Evolutionary conservation across 2,888 invertebrate species (phyloP), one percentile per base, ranked within the genome.

Genomic region (Melinaea marsaeus): DNA sequence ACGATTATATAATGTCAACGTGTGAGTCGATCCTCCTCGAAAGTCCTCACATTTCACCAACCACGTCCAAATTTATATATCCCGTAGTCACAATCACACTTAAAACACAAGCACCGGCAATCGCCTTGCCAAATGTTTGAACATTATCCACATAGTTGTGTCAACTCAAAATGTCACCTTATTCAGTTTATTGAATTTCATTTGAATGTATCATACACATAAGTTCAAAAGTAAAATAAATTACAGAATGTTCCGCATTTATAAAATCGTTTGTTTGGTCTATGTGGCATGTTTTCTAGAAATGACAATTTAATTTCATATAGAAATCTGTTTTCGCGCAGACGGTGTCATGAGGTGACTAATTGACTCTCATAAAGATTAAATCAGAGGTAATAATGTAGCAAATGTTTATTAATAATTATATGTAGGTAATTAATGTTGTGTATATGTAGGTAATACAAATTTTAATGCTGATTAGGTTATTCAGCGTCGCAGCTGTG

Each of bases 101-200:
- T 46, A 2, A 9, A 46, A 46, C 4, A 22, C 2, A 0, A 22
- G 22, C 22, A 22, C 22, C 22, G 1, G 22, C 22, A 22, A 1
- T 22, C 5, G 48, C 48, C 13, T n/a, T 4, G 48, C 48, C 48
- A 48, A 48, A 48, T 48, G 48, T 48, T 48, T 48, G 48, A 48
- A 48, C 48, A 48, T 13, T 22, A 48, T 22, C n/a, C 48, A 48
- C 48, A 48, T 48, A 13, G 48, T 48, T 22, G n/a, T 22, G 7
- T 32, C 51, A 32, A 51, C 51, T 9, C 51, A 9, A 32, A 32
- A 51, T 51, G 32, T 51, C 51, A 51, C 51, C 32, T 5, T 51
- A 22, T 51, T 51, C 7, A 22, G 9, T 32, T 51, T 51, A 51
- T 9, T 51, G 51, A 51, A 51, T 4, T 9, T 42, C 0, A 2